Evolutionary conservation across 2,797 vertebrate species (phyloP).

Genomic region (Telmatherina bonti): DNA sequence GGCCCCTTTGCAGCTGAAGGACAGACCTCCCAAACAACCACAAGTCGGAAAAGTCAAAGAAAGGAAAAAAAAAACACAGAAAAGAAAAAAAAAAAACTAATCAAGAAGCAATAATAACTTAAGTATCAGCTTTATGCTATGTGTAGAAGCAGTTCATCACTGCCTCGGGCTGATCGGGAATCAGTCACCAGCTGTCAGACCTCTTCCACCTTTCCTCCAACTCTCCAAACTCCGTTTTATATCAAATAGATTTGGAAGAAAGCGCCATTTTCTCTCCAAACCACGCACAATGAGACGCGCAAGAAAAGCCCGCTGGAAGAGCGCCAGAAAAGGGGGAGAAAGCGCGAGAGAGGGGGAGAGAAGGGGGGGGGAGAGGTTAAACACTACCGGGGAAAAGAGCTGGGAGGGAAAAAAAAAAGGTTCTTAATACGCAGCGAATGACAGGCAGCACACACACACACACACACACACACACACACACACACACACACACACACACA

Average conservation of each 20-base stretch:
- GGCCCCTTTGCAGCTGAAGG: constrained; percentile 41
- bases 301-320: constrained; percentile 84
- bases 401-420: constrained; percentile 55
- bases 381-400: constrained; percentile 58
- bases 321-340: constrained; percentile 72
- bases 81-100: constrained; percentile 13
- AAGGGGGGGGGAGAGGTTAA: constrained; percentile 41
- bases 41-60: constrained; percentile 27
- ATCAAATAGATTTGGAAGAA: constrained; percentile 89
- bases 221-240: constrained; percentile 72
- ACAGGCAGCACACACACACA: constrained; percentile 56
- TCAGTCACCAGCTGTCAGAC: constrained; percentile 43
- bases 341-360: constrained; percentile 20
- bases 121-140: background rate
- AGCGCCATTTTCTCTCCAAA: constrained; percentile 94
- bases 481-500: constrained; percentile 36
- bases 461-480: constrained; percentile 39
- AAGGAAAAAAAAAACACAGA: constrained; percentile 1
- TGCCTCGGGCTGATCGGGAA: constrained; percentile 17
- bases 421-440: constrained; percentile 73
- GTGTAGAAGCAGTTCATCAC: constrained; percentile 23
- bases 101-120: too few relatives aligned
- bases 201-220: constrained; percentile 56
- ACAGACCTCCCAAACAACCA: constrained; percentile 39
- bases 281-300: constrained; percentile 86